Conservation (phyloP, 2,888 invertebrate species). For the Selenia dentaria region DNA sequence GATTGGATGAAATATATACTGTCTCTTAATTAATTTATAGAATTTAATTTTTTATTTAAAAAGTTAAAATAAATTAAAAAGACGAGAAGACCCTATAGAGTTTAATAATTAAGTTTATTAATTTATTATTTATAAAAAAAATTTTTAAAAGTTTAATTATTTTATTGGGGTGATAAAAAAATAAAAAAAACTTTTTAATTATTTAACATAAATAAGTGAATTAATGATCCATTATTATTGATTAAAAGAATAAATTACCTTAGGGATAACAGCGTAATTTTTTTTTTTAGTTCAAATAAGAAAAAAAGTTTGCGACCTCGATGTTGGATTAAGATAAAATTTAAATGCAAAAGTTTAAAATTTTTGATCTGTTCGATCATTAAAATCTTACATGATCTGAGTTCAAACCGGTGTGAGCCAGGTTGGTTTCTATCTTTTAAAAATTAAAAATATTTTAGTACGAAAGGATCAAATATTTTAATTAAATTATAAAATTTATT, state of each 20-base stretch:
- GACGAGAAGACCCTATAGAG: no score
- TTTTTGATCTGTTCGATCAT: slow-evolving; percentile 92
- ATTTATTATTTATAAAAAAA: slow-evolving; percentile 83
- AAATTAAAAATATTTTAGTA: no score
- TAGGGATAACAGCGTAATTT: slow-evolving; percentile 94
- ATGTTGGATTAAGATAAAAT: slow-evolving; percentile 93
- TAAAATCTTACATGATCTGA: slow-evolving; percentile 95
- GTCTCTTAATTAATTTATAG: no score
- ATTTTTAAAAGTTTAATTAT: no score
- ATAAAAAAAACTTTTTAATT: no score
- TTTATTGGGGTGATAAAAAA: no score
- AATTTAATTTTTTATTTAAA: no score
- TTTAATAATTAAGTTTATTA: no score
- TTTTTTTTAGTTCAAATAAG: slow-evolving; percentile 89
- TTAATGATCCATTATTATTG: slow-evolving; percentile 83
- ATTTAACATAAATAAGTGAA: slow-evolving; percentile 66
- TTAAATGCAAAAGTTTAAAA: slow-evolving; percentile 87
- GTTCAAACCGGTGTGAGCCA: slow-evolving; percentile 94
- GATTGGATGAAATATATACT: no score
- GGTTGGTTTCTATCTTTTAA: slow-evolving; percentile 93
- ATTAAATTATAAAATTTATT: no score
- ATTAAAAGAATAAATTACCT: slow-evolving; percentile 90
- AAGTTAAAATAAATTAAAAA: no score
- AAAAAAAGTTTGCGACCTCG: slow-evolving; percentile 93
- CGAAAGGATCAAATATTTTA: no score